Base-by-base conservation (phyloP, 2,888 invertebrate species). In the Melinaea menophilus region DNA sequence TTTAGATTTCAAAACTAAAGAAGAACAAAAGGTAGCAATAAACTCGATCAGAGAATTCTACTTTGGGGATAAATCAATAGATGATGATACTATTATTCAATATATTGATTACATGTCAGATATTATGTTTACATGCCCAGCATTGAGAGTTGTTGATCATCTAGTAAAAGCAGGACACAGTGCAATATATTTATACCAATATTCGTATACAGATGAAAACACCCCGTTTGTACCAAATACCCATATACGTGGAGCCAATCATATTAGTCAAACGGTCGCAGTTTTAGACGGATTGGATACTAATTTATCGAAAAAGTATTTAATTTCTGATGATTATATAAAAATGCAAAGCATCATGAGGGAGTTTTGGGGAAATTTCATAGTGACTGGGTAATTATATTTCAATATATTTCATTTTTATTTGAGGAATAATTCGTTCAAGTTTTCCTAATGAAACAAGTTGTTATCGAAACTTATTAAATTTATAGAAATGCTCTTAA, bases 101-200 rank as follows among this genome's bases (percentile, higher is more conserved):
- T 80, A 68, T 51, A 59, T 71, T 0, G 47, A 72, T 55, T 81
- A 74, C 55, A 75, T 76, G 56, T 64, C 76, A 2, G 87, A 93
- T 89, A 37, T 73, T 4, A 1, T 75, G 0, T 78, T 81, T 65
- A 66, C 64, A 2, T 76, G 75, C 66, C 68, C 77, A 5, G 74
- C 74, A 62, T 61, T 76, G 11, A 75, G 22, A 22, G 22, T 22
- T 22, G 22, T 22, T 22, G 22, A 22, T 22, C 22, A 22, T 22
- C 22, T 22, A 60, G 61, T 68, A 11, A 51, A 63, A 37, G 64
- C 68, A n/a, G 73, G 76, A 3, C 71, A 78, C 54, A 62, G 76
- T 37, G 66, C 72, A 46, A 70, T 80, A 60, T 82, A 77, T 68
- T 68, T 82, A 35, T n/a, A n/a, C n/a, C n/a, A n/a, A n/a, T n/a